Evolutionary conservation across 2,113 vertebrate genomes (phyloP), one percentile per base, ranked within the genome.

Genomic region (Dermatemys mawii): DNA sequence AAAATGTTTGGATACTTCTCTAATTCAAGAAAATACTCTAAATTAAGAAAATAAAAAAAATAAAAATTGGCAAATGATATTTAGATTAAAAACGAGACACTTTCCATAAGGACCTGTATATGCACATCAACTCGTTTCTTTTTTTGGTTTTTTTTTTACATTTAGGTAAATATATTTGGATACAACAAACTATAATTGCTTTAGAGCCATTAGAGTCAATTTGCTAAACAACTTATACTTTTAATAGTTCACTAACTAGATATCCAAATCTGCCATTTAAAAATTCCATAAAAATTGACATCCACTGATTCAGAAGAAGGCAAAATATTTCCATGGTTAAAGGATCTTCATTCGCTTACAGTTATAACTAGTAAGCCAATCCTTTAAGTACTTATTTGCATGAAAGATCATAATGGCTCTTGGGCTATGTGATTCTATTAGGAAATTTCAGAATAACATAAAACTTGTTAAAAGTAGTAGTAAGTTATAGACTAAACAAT

Each of bases 121-220:
- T 0, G 0, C 1, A 60, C 8, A 46, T 46, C 11, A 67, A 60
- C 54, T 49, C n/a, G n/a, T n/a, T n/a, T n/a, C n/a, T n/a, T n/a
- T n/a, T n/a, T n/a, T n/a, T n/a, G n/a, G 88, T 11, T 79, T 92
- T 81, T 35, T 48, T 91, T 83, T 38, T 46, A 32, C 5, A 80
- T 46, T 35, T 83, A 44, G 6, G 29, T 38, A 26, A 54, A n/a
- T 10, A 4, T 50, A 63, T 41, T 29, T 4, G 79, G 53, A 22
- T 8, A 51, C 41, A 86, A n/a, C 21, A 73, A 3, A 5, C 9
- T n/a, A 9, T n/a, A 50, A 53, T 84, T 75, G 32, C 7, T 78
- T 8, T 4, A 29, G 29, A 81, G 29, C 41, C 82, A 17, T 8
- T 19, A 87, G 38, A 35, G 70, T 10, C 11, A 46, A 63, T 29